phyloP scores from a whole-genome alignment of 2,888 invertebrate genomes.

The Branchipolynoe longqiensis region DNA sequence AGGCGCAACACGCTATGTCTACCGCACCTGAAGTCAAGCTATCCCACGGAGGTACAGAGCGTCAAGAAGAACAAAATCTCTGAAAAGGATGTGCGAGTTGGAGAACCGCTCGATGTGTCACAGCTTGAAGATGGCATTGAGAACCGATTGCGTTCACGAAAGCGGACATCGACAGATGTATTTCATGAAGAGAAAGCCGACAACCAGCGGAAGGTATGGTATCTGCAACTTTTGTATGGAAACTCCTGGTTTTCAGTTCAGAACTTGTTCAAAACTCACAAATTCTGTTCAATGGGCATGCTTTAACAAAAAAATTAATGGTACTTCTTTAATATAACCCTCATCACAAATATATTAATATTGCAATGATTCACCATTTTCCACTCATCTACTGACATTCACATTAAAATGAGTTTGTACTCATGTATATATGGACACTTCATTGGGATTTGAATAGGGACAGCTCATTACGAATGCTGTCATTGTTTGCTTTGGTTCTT shows the following conservation, averaged over 20 bases:
- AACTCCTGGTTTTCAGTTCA: neutral
- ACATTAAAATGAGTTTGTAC: no score
- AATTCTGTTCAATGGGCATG: neutral
- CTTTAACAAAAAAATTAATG: neutral
- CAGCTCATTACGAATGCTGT: no score
- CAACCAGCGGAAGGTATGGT: neutral
- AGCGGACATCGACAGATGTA: conserved; percentile 10
- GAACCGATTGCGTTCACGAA: neutral
- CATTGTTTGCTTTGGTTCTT: no score
- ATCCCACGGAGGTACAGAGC: conserved; percentile 81
- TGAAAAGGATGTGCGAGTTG: conserved; percentile 14
- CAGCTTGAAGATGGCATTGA: neutral
- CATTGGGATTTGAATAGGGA: no score
- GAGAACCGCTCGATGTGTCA: neutral
- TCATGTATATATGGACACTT: no score
- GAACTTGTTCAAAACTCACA: neutral
- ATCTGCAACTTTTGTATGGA: neutral
- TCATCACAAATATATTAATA: no score
- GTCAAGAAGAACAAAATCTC: conserved; percentile 11
- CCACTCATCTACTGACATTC: no score
- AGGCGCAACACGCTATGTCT: conserved; percentile 81
- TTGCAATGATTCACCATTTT: no score
- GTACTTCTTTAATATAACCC: no score
- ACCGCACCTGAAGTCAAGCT: conserved; percentile 81
- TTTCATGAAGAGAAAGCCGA: neutral